These are phyloP conservation scores for Opisthocomus hoazin DNA, from an alignment of 2,113 vertebrate species.

Conservation along the genomic window DNA sequence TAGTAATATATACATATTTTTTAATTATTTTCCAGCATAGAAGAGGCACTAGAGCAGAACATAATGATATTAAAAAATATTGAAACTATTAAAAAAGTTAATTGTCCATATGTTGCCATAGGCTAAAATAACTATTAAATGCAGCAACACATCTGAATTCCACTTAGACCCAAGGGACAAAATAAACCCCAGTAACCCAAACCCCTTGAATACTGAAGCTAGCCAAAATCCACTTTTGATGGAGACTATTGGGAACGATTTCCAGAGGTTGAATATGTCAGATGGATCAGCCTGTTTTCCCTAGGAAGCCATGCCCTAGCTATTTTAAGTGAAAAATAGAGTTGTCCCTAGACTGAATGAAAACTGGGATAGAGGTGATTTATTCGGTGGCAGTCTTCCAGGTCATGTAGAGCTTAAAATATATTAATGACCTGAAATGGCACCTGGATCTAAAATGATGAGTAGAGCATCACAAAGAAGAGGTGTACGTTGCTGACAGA, in stretches of 20 bases:
- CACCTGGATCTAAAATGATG: not conserved
- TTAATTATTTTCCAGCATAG: not conserved
- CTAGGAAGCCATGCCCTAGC: not conserved
- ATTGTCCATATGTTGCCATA: not conserved
- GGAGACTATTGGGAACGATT: not conserved
- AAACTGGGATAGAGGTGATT: not conserved
- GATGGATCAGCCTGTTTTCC: not conserved
- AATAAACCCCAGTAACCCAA: not conserved
- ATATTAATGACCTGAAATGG: not conserved
- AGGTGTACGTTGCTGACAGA: not conserved
- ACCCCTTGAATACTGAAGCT: not conserved
- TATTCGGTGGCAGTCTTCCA: not conserved
- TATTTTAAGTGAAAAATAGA: not conserved
- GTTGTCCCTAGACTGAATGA: not conserved
- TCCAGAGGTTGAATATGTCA: not conserved
- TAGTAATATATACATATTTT: not conserved
- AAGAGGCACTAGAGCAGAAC: not conserved
- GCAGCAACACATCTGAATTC: not conserved
- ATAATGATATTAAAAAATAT: not conserved
- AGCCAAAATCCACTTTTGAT: not conserved
- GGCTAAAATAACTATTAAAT: not conserved
- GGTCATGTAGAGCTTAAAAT: not conserved
- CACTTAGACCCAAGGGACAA: not conserved
- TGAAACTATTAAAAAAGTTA: not conserved
- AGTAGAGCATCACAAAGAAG: not conserved